These are phyloP conservation scores for Hoplodrina ambigua DNA, from an alignment of 2,888 invertebrate species.

Conservation along the genomic window DNA sequence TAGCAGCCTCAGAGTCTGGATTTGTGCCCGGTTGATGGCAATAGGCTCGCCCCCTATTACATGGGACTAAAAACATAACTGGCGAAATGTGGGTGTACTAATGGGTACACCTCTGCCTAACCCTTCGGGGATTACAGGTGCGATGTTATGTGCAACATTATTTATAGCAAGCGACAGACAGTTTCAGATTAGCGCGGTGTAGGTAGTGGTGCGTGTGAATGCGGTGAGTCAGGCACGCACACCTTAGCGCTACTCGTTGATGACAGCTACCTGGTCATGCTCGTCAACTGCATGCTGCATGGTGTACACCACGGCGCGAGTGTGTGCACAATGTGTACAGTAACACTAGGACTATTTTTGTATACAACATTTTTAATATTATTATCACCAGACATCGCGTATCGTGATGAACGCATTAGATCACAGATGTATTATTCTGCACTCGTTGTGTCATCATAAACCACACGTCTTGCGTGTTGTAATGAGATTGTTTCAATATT, in stretches of 20 bases:
- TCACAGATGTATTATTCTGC: conserved; percentile 6
- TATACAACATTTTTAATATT: conserved; percentile 20
- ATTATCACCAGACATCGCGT: conserved; percentile 37
- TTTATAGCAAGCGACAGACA: conserved; percentile 1
- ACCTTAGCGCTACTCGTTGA: too few species aligned
- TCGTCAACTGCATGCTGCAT: not conserved
- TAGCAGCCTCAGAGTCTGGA: too few species aligned
- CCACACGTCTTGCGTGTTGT: conserved; percentile 28
- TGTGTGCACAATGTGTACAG: too few species aligned
- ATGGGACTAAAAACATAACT: too few species aligned
- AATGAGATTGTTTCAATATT: conserved; percentile 31
- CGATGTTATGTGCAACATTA: conserved; percentile 4
- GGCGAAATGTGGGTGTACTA: too few species aligned
- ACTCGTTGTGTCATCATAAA: conserved; percentile 14
- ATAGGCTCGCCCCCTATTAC: too few species aligned
- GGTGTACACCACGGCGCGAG: not conserved
- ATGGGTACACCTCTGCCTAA: too few species aligned
- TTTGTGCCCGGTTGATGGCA: too few species aligned
- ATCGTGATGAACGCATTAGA: conserved; percentile 37
- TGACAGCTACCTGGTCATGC: too few species aligned
- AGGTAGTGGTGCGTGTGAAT: conserved; percentile 34
- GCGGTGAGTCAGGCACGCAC: conserved; percentile 24
- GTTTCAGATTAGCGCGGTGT: conserved; percentile 16
- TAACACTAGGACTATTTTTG: too few species aligned
- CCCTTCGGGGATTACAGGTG: too few species aligned